Base-by-base conservation (phyloP, 2,113 vertebrate species). In the Mormyrus iriodes region DNA sequence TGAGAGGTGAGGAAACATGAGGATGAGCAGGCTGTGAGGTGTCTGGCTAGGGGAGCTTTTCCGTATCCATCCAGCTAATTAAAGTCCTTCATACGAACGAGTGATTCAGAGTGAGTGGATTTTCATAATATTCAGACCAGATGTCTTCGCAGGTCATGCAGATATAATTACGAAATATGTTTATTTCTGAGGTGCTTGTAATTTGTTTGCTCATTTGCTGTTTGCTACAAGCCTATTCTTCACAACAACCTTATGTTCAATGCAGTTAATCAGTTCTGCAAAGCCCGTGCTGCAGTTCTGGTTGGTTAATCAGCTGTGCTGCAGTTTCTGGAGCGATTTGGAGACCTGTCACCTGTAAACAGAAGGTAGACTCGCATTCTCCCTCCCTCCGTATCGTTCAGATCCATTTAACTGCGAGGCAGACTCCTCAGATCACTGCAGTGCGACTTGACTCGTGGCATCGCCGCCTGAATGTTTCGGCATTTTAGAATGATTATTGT, bases 341-440 rank as follows among this genome's bases (percentile, higher is more conserved):
- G 86, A 61, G 35, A 44, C 86, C 55, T 24, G 86, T 87, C 53
- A 87, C 52, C 52, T 52, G 21, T 87, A 17, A 87, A 65, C 52
- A 58, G 55, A 65, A 6, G 55, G 35, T 21, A 61, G 35, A 51
- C 85, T 87, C 10, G 7, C 31, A 5, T 44, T 87, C 65, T 65
- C 86, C 55, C 2, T 35, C 27, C 86, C 21, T 87, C 35, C 9
- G 10, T 65, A 46, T 86, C 49, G 51, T 86, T 86, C 13, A 55
- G 49, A 86, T 86, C 31, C 48, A 86, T 86, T 86, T 86, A 86
- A 86, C 51, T 53, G 9, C 4, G 21, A 65, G 21, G 52, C 55
- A 27, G 49, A 39, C 58, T 61, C 12, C 35, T 58, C 31, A 87
- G 53, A 52, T 87, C 3, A 13, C 55, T 87, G 86, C 52, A 1